Evolutionary conservation across 2,113 vertebrate genomes (phyloP), one percentile per base, ranked within the genome.

Genomic region (Hippoglossus stenolepis): DNA sequence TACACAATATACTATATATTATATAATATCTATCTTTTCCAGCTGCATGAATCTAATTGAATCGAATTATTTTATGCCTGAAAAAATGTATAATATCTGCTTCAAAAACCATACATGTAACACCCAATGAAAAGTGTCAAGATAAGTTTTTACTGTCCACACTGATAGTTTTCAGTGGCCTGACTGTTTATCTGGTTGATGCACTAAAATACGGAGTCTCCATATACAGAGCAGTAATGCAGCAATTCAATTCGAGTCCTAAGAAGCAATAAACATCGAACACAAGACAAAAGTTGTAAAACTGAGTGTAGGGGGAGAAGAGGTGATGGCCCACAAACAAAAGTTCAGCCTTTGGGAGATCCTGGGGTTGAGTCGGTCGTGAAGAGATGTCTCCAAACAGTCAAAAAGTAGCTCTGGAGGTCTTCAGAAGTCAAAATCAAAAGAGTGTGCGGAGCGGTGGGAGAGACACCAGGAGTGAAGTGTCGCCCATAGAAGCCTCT

Each of bases 361-460:
- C 15, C 57, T 40, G 24, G 45, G 47, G 47, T 72, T 31, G 56
- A 72, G 40, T 9, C 0, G 26, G 54, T 31, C 4, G 47, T 7
- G 18, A 65, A 59, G 21, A 24, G 40, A 59, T 53, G 11, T 18
- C 35, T 62, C 12, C 67, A 65, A 65, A 75, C 45, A 49, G 26
- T 67, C 49, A 67, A 28, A 7, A 51, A 17, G 26, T 57, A 53
- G 23, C 15, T 7, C 15, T 61, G 35, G 60, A 61, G 17, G 70
- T 74, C 64, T 72, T 35, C 45, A 10, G 23, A 11, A 54, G 21
- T 69, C 60, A 53, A 31, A 83, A 67, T 82, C 57, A 24, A 77
- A 63, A 67, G 23, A 80, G 3, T 56, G 56, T 56, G 49, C 49
- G 5, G 1, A 38, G 49, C 67, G 20, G 31, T 31, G 63, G n/a